A percentile compares a stretch with the other conserved stretches of the same genome.
phyloP scores from a whole-genome alignment of 2,888 invertebrate species.

The Spicauda simplicius region DNA sequence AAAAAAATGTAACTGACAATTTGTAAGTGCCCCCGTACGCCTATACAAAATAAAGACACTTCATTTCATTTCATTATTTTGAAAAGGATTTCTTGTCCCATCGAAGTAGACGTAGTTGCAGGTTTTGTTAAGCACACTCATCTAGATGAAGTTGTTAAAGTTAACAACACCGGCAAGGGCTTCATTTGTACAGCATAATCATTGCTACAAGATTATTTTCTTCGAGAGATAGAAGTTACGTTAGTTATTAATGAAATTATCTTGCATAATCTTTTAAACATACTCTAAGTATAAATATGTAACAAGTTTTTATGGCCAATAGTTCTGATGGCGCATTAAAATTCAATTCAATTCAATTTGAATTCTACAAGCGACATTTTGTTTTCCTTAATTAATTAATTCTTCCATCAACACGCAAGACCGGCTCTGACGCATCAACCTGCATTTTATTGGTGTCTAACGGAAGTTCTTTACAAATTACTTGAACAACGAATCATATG shows the following conservation, averaged over 20 bases:
- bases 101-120: too few species aligned
- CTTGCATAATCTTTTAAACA: constrained; percentile 1
- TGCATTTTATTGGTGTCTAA: constrained; percentile 48
- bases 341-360: constrained; percentile 4
- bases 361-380: constrained; percentile 27
- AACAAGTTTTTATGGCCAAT: constrained; percentile 20
- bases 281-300: constrained; percentile 5
- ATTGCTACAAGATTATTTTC: neutral
- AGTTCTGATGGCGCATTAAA: constrained; percentile 14
- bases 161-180: too few species aligned
- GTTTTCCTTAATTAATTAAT: constrained; percentile 34
- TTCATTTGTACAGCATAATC: too few species aligned
- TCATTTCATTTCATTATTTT: too few species aligned
- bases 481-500: constrained; percentile 39
- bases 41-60: too few species aligned
- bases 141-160: too few species aligned
- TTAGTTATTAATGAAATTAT: neutral
- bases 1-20: too few species aligned
- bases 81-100: too few species aligned
- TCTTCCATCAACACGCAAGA: constrained; percentile 18
- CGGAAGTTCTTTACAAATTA: constrained; percentile 45
- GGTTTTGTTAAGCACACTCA: too few species aligned
- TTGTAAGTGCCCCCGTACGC: too few species aligned
- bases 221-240: neutral
- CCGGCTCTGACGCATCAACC: constrained; percentile 41